These are phyloP conservation scores for Botia kubotai DNA, from an alignment of 2,797 vertebrate species.

Conservation along the genomic window DNA sequence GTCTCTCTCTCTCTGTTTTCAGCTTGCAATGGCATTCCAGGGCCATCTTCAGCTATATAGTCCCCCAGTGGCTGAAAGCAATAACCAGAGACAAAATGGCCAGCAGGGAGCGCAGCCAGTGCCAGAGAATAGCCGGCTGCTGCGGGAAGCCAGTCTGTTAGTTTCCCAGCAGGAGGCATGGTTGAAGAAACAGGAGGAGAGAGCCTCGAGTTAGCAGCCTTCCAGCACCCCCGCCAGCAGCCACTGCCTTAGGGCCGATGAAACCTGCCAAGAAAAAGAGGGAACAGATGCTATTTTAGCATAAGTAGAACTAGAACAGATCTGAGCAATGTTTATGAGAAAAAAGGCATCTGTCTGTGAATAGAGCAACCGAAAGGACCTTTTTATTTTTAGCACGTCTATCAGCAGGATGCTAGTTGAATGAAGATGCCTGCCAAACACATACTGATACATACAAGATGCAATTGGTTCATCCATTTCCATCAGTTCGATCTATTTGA, in stretches of 20 bases:
- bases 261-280: slow-evolving; percentile 72
- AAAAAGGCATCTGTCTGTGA: slow-evolving; percentile 32
- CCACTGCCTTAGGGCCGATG: slow-evolving; percentile 76
- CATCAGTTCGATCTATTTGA: not conserved
- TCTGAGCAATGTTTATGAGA: slow-evolving; percentile 43
- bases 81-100: slow-evolving; percentile 17
- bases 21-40: not conserved
- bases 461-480: not conserved
- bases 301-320: slow-evolving; percentile 27
- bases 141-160: slow-evolving; percentile 30
- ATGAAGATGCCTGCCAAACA: not conserved
- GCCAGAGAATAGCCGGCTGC: slow-evolving; percentile 42
- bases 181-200: slow-evolving; percentile 42
- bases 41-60: not conserved
- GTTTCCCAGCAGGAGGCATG: slow-evolving; percentile 34
- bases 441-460: not conserved
- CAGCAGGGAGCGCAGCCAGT: slow-evolving; percentile 9
- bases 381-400: slow-evolving; percentile 14
- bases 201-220: slow-evolving; percentile 41
- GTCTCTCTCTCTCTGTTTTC: slow-evolving; percentile 26
- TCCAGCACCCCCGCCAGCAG: slow-evolving; percentile 41
- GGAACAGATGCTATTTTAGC: slow-evolving; percentile 46
- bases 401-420: not conserved
- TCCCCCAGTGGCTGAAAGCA: slow-evolving; percentile 24
- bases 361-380: slow-evolving; percentile 15